These are phyloP conservation scores for Lacerta bilineata DNA, from an alignment of 2,797 vertebrate species.

Conservation along the genomic window DNA sequence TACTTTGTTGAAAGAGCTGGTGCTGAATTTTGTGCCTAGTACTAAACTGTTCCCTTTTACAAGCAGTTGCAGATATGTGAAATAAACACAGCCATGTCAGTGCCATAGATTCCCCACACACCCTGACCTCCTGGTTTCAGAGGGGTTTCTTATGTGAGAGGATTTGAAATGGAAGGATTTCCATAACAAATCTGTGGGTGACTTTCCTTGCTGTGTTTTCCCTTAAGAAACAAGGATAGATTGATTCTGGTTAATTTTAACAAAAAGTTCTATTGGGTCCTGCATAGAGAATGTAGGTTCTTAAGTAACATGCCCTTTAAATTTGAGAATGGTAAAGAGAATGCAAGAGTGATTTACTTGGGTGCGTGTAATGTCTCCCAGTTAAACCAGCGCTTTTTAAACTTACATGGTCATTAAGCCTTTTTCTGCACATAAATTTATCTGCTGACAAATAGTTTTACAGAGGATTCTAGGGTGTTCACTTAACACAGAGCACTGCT, in stretches of 20 bases:
- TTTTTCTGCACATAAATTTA: not conserved
- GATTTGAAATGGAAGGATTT: not conserved
- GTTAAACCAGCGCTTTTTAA: not conserved
- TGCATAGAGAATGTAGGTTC: not conserved
- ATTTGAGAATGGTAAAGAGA: not conserved
- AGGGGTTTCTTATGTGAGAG: not conserved
- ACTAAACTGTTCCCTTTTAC: not conserved
- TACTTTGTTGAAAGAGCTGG: not conserved
- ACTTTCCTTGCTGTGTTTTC: not conserved
- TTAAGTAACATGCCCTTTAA: not conserved
- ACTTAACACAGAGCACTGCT: not conserved
- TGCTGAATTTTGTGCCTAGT: not conserved
- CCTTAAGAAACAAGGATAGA: not conserved
- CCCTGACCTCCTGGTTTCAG: not conserved
- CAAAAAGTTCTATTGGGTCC: not conserved
- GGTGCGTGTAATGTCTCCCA: not conserved
- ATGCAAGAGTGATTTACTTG: not conserved
- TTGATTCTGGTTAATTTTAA: conserved; percentile 4
- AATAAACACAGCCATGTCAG: not conserved
- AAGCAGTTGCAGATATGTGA: not conserved
- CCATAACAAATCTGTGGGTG: not conserved
- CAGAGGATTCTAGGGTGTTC: not conserved
- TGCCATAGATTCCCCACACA: not conserved
- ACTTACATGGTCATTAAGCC: not conserved
- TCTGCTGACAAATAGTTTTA: not conserved